Conservation (phyloP, 2,888 invertebrate genomes). For the Zootermopsis nevadensis region DNA sequence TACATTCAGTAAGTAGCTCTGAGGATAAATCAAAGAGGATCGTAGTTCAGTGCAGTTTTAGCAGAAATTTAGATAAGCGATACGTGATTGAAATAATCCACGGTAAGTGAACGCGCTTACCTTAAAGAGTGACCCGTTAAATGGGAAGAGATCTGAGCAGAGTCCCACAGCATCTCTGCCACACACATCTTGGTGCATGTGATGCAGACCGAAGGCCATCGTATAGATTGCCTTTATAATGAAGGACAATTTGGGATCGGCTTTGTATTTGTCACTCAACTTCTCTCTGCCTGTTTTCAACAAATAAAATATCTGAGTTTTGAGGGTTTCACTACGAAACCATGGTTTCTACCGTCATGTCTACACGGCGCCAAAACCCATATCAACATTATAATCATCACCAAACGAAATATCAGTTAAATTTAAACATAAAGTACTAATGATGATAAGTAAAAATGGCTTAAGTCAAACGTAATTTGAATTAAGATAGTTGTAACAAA, state of each 20-base stretch:
- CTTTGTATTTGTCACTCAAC: slow-evolving; percentile 69
- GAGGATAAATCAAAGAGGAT: slow-evolving; percentile 56
- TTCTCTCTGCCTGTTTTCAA: slow-evolving; percentile 69
- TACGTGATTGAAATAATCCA: no score
- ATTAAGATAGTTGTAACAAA: no score
- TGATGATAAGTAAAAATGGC: no score
- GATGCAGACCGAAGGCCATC: slow-evolving; percentile 78
- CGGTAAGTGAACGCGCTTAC: slow-evolving; percentile 58
- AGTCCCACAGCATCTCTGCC: slow-evolving; percentile 66
- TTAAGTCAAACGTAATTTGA: no score
- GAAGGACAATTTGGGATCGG: slow-evolving; percentile 83
- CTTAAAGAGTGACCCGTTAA: slow-evolving; percentile 77
- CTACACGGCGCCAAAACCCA: no score
- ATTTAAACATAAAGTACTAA: no score
- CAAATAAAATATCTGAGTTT: no score
- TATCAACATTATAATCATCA: no score
- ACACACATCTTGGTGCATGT: slow-evolving; percentile 75
- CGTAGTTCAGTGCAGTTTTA: neutral
- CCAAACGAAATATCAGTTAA: no score
- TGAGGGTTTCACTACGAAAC: no score
- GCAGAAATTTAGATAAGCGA: no score
- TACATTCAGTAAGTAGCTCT: slow-evolving; percentile 77
- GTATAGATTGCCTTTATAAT: slow-evolving; percentile 83
- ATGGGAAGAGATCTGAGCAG: slow-evolving; percentile 75
- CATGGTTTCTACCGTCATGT: no score